Evolutionary conservation across 2,888 invertebrate genomes (phyloP).

Genomic region (Imbricaverruca yamaguchii): DNA sequence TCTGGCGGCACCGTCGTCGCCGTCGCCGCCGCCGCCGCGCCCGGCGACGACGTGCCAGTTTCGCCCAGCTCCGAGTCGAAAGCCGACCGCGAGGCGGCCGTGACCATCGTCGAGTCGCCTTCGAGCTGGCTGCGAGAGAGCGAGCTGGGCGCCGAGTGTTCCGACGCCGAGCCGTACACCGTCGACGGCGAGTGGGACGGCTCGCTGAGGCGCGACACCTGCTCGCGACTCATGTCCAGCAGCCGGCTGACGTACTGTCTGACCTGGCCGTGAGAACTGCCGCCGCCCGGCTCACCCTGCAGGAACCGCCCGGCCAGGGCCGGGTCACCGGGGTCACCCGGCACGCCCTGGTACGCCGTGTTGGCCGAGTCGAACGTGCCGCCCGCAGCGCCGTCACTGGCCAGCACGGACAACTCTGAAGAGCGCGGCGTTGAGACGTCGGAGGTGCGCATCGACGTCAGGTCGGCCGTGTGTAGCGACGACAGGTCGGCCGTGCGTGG

Average conservation of each 20-base stretch:
- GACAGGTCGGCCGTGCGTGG: neutral
- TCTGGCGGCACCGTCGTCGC: neutral
- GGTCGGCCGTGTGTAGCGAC: conserved; percentile 2
- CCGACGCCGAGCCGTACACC: conserved; percentile 11
- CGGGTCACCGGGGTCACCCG: conserved; percentile 3
- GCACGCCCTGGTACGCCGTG: neutral
- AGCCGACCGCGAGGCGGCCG: neutral
- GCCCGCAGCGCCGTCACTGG: neutral
- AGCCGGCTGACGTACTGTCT: conserved; percentile 8
- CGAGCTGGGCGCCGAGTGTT: neutral
- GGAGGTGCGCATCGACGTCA: neutral
- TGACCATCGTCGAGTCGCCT: neutral
- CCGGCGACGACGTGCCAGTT: neutral
- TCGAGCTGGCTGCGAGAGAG: neutral
- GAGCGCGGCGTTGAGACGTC: conserved; percentile 16
- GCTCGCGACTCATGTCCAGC: conserved; percentile 1
- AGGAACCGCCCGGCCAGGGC: neutral
- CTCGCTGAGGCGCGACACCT: neutral
- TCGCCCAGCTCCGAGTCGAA: neutral
- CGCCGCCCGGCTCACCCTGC: neutral
- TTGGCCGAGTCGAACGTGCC: neutral
- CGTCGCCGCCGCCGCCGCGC: neutral
- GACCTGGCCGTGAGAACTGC: neutral
- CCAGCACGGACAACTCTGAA: neutral
- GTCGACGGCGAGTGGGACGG: neutral